Percentiles rank a stretch among this genome's conserved stretches.
Evolutionary conservation across 2,797 vertebrate genomes (phyloP).

Genomic region (Anomalospiza imberbis): DNA sequence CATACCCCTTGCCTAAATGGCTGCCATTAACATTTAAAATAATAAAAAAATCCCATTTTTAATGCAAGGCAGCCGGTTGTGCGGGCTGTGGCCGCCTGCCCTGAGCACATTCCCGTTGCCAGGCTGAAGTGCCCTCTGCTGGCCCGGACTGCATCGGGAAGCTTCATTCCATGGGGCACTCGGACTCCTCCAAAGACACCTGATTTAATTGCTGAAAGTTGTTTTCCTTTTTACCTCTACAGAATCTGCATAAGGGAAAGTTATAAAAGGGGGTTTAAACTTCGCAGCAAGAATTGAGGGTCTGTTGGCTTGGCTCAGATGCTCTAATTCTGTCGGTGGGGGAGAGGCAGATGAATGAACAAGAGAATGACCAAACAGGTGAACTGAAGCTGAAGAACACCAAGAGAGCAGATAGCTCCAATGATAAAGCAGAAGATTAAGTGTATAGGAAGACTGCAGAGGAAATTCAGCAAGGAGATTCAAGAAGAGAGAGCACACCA

Average conservation of each 20-base stretch:
- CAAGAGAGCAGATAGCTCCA: not conserved
- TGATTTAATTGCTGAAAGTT: fast-evolving
- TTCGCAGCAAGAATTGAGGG: not conserved
- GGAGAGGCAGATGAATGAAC: not conserved
- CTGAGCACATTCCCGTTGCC: constrained; percentile 24
- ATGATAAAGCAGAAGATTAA: not conserved
- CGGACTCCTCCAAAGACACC: not conserved
- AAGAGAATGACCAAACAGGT: not conserved
- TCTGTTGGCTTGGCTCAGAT: not conserved
- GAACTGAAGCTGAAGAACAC: not conserved
- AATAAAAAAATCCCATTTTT: constrained; percentile 9
- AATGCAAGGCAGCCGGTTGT: not conserved
- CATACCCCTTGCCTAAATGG: constrained; percentile 30
- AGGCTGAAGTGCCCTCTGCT: constrained; percentile 59
- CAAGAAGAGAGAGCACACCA: not conserved
- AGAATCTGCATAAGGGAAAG: not conserved
- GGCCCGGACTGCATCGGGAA: not conserved
- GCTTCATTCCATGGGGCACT: not conserved
- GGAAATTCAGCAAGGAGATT: not conserved
- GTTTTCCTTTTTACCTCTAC: not conserved
- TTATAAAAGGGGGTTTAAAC: not conserved
- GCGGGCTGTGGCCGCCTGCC: not conserved
- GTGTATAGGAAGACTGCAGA: not conserved
- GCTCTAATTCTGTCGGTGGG: not conserved
- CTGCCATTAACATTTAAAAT: not conserved